Conservation (phyloP, 30 jellyfish, hydroid and myxozoan genomes). For the Aurelia coerulea region DNA sequence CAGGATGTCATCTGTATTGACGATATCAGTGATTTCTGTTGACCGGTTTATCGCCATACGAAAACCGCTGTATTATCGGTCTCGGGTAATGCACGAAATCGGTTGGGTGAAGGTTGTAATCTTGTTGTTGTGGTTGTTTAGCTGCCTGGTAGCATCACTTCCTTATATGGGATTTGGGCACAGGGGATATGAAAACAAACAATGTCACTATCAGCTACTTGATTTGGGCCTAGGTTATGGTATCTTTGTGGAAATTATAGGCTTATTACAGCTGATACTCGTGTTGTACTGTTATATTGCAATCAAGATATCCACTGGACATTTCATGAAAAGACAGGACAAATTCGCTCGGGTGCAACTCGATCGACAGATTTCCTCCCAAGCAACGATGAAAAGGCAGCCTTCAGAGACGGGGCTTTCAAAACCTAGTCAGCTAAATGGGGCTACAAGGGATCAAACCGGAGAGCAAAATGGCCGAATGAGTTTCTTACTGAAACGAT, state of each 20-base stretch:
- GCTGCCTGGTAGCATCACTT: slow-evolving; percentile 60
- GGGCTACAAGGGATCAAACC: not conserved
- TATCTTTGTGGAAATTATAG: slow-evolving; percentile 56
- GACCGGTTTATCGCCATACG: slow-evolving; percentile 74
- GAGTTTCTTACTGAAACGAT: slow-evolving; percentile 20
- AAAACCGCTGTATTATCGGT: slow-evolving; percentile 70
- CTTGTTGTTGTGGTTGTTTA: slow-evolving; percentile 45
- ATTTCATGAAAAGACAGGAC: slow-evolving; percentile 63
- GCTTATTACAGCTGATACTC: slow-evolving; percentile 58
- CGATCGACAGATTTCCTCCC: slow-evolving; percentile 4
- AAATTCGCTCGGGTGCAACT: slow-evolving; percentile 37
- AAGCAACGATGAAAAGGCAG: not conserved
- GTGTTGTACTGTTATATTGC: slow-evolving; percentile 69
- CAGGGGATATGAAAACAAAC: slow-evolving; percentile 8
- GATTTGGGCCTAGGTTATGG: slow-evolving; percentile 64
- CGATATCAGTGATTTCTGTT: slow-evolving; percentile 63
- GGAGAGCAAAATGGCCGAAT: slow-evolving; percentile 1
- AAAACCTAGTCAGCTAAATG: not conserved
- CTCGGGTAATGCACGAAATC: slow-evolving; percentile 71
- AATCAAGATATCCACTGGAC: slow-evolving; percentile 58
- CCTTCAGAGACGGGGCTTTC: not conserved
- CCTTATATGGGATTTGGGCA: slow-evolving; percentile 52
- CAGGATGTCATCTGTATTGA: slow-evolving; percentile 67
- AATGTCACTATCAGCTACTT: slow-evolving; percentile 63
- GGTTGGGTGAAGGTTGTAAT: slow-evolving; percentile 48